Base-by-base conservation (phyloP, 2,113 vertebrate species). In the Carassius auratus region DNA sequence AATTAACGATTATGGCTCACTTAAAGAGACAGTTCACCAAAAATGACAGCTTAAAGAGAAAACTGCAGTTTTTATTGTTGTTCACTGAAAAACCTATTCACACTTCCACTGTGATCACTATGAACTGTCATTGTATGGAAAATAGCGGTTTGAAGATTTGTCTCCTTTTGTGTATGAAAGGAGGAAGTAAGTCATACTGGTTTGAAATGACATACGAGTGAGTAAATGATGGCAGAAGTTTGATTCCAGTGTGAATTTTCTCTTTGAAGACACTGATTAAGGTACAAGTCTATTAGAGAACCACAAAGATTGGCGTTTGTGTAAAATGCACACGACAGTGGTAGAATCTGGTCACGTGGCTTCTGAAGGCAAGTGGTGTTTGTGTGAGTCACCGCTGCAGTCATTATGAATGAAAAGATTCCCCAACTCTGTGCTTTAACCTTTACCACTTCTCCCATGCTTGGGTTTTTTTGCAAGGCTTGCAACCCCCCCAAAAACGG, bases 371-470 rank as follows among this genome's bases (percentile, higher is more conserved):
- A 23, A 13, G n/a, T 12, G 33, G 55, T 36, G 2, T 21, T 17
- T 42, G 8, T 50, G 26, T 82, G 61, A 82, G 45, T 68, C 61
- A 82, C 21, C 21, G 12, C 33, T 15, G 13, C 13, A 62, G 12
- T 79, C 76, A n/a, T 14, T 15, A 50, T 69, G 42, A 50, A 82
- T 82, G 62, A 82, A 21, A 33, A 19, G 36, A 77, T 57, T 77
- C 50, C 48, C 50, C 48, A 33, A 21, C 9, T 9, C 8, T 52
- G 6, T 36, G 80, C n/a, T 69, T 69, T 68, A 69, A 82, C 26
- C 10, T 69, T 82, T 52, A 82, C 62, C 80, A 38, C 80, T 82
- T 55, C 45, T 82, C 62, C 64, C 42, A 50, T 82, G 19, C 45
- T 17, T 26, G 23, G 5, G 5, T 42, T 42, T 42, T 64, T 68